Conservation (phyloP, 2,113 vertebrate species). For the Phainopepla nitens region DNA sequence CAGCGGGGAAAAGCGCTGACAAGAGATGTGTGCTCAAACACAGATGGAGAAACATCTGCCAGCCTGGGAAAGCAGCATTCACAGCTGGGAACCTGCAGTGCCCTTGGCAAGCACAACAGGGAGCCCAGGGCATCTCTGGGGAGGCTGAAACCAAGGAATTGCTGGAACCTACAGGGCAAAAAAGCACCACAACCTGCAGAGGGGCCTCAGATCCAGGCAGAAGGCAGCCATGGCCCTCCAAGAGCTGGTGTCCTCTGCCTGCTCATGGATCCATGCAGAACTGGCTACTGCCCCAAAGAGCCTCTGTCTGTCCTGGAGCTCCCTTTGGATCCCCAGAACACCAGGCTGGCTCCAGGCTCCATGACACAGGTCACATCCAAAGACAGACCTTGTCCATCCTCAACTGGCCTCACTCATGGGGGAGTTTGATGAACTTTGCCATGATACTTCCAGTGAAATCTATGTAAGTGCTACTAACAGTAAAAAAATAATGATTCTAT, state of each 20-base stretch:
- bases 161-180: not conserved
- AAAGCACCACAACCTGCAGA: not conserved
- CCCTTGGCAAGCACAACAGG: not conserved
- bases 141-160: not conserved
- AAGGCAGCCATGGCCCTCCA: not conserved
- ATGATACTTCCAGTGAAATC: accelerated
- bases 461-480: not conserved
- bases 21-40: not conserved
- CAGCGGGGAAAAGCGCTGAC: not conserved
- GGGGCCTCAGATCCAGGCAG: not conserved
- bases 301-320: not conserved
- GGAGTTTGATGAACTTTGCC: not conserved
- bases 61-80: not conserved
- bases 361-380: accelerated
- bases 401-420: accelerated
- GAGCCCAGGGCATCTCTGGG: not conserved
- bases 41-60: not conserved
- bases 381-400: not conserved
- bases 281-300: not conserved
- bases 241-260: not conserved
- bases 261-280: accelerated
- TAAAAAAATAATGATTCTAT: not conserved
- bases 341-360: not conserved
- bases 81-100: not conserved
- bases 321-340: accelerated